Conservation (phyloP, 2,113 vertebrate species). For the Merops nubicus region DNA sequence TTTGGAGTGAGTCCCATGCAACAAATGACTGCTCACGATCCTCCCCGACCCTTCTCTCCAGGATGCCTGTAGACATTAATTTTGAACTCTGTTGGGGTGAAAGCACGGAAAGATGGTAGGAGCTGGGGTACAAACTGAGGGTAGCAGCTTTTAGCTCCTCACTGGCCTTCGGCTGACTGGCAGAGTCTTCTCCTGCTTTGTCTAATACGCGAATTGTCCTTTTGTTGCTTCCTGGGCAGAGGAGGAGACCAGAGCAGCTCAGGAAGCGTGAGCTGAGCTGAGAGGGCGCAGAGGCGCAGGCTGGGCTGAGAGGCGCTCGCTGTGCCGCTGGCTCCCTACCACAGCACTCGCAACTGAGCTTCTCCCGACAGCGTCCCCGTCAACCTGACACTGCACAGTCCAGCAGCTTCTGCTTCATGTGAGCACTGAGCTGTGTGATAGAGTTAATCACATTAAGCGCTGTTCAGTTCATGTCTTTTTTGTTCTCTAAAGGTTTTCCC, state of each 20-base stretch:
- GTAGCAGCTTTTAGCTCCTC: background rate
- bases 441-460: conserved; percentile 44
- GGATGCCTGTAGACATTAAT: background rate
- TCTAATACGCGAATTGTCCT: background rate
- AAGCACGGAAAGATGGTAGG: background rate
- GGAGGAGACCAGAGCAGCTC: background rate
- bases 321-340: background rate
- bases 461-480: conserved; percentile 28
- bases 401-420: background rate
- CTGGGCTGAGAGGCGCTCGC: fast-evolving
- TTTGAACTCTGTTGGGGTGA: background rate
- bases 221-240: background rate
- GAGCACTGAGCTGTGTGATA: conserved; percentile 41
- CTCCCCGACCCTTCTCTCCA: background rate
- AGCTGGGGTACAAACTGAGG: background rate
- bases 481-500: conserved; percentile 35
- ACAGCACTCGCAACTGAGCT: background rate
- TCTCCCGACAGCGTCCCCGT: background rate
- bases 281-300: background rate
- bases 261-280: background rate
- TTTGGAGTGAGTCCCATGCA: background rate
- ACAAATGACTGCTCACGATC: background rate
- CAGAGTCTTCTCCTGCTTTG: background rate
- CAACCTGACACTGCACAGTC: background rate
- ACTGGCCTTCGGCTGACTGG: background rate